Evolutionary conservation across 2,113 vertebrate genomes (phyloP).

Genomic region (Marcusenius ussheri): DNA sequence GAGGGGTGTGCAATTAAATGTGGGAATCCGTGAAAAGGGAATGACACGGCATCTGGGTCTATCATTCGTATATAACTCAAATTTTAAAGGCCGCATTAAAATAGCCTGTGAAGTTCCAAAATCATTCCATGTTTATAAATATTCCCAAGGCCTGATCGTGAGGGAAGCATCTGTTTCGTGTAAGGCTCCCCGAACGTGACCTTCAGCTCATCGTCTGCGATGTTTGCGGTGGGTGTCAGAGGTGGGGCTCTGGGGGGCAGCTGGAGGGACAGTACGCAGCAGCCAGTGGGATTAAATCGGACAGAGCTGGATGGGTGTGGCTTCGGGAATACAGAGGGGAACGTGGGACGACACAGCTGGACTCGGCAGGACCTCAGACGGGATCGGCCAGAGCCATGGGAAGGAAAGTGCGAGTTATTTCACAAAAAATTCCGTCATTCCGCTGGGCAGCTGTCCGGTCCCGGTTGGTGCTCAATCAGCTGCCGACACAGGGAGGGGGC

Average conservation of each 20-base stretch:
- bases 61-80: not conserved
- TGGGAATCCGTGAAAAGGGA: not conserved
- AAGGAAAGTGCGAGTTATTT: not conserved
- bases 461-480: constrained; percentile 30
- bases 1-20: not conserved
- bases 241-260: not conserved
- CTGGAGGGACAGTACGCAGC: not conserved
- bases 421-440: constrained; percentile 19
- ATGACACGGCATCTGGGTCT: not conserved
- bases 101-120: not conserved
- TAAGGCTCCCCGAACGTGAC: constrained; percentile 6
- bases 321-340: not conserved
- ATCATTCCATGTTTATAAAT: constrained; percentile 13
- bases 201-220: not conserved
- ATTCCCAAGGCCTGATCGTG: not conserved
- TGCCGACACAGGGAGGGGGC: not conserved
- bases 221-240: constrained; percentile 2
- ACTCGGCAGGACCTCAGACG: not conserved
- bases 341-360: not conserved
- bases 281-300: not conserved
- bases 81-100: not conserved
- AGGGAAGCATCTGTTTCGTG: constrained; percentile 13
- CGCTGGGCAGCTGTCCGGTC: constrained; percentile 46
- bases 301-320: not conserved
- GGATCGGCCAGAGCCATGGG: not conserved